Evolutionary conservation across 2,888 invertebrate genomes (phyloP).

Genomic region (Hemithea aestivaria): DNA sequence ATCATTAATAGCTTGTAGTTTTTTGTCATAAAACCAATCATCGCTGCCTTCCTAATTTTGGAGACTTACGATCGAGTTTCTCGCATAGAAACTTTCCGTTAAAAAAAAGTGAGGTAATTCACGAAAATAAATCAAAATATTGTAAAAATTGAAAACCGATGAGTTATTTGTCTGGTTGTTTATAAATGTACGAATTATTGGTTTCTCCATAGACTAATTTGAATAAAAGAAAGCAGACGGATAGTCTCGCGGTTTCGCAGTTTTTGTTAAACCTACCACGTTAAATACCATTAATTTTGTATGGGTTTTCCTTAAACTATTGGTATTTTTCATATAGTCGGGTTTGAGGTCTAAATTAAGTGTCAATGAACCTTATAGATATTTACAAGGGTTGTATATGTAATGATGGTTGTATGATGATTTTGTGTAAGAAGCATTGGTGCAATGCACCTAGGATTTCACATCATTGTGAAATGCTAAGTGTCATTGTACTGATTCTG

Average conservation of each 20-base stretch:
- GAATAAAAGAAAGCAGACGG: slow-evolving; percentile 52
- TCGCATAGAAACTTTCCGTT: too few relatives aligned
- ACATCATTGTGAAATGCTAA: too few relatives aligned
- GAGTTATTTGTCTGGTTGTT: slow-evolving; percentile 42
- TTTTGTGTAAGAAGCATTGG: too few relatives aligned
- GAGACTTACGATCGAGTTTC: too few relatives aligned
- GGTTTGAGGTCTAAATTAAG: slow-evolving; percentile 45
- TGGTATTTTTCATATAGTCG: slow-evolving; percentile 23
- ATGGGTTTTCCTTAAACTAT: slow-evolving; percentile 14
- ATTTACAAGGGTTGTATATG: slow-evolving; percentile 34
- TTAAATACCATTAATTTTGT: slow-evolving; percentile 24
- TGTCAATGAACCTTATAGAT: slow-evolving; percentile 44
- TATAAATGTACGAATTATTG: slow-evolving; percentile 38
- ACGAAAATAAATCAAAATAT: slow-evolving; percentile 17
- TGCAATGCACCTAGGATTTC: too few relatives aligned
- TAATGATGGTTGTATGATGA: neutral
- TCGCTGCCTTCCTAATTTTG: too few relatives aligned
- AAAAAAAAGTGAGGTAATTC: too few relatives aligned
- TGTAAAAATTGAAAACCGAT: slow-evolving; percentile 26
- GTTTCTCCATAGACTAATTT: slow-evolving; percentile 47
- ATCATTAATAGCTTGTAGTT: too few relatives aligned
- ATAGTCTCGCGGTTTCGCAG: slow-evolving; percentile 27
- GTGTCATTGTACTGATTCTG: too few relatives aligned
- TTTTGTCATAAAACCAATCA: too few relatives aligned
- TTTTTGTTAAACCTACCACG: slow-evolving; percentile 35